Conservation (phyloP, 1,140 invertebrate genomes). For the Bombus picipes region DNA sequence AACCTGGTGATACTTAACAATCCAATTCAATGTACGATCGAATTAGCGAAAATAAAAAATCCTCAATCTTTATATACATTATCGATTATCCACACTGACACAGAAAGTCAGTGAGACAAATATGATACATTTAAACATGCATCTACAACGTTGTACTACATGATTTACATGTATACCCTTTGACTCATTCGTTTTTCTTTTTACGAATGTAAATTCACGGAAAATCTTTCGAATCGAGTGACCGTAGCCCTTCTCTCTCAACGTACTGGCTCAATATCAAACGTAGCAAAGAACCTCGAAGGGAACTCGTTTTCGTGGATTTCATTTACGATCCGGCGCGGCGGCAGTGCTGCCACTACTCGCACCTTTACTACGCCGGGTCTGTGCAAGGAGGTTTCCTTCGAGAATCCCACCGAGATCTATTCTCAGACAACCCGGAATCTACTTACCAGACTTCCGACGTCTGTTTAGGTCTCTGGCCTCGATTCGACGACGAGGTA, state of each 20-base stretch:
- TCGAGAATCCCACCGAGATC: slow-evolving; percentile 60
- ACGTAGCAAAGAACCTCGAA: slow-evolving; percentile 11
- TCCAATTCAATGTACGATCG: too few species aligned
- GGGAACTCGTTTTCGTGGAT: slow-evolving; percentile 57
- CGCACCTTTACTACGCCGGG: too few species aligned
- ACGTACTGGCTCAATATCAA: slow-evolving; percentile 55
- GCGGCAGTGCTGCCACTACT: too few species aligned
- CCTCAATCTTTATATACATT: too few species aligned
- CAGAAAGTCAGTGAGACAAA: neutral
- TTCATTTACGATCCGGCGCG: slow-evolving; percentile 61
- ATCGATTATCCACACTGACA: too few species aligned
- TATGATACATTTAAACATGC: too few species aligned
- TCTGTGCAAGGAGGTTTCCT: slow-evolving; percentile 10
- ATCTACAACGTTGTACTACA: neutral
- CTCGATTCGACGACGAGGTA: neutral
- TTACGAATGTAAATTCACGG: slow-evolving; percentile 58
- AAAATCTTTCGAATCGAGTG: slow-evolving; percentile 31
- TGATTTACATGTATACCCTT: slow-evolving; percentile 12
- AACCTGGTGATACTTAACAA: too few species aligned
- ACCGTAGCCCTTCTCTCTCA: slow-evolving; percentile 5
- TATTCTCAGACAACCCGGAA: slow-evolving; percentile 62
- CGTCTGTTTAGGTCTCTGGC: slow-evolving; percentile 60
- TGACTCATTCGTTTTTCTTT: slow-evolving; percentile 12
- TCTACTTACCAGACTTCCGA: slow-evolving; percentile 54
- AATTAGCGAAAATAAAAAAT: too few species aligned